Conservation (phyloP, 2,113 vertebrate species). For the Caracal caracal region DNA sequence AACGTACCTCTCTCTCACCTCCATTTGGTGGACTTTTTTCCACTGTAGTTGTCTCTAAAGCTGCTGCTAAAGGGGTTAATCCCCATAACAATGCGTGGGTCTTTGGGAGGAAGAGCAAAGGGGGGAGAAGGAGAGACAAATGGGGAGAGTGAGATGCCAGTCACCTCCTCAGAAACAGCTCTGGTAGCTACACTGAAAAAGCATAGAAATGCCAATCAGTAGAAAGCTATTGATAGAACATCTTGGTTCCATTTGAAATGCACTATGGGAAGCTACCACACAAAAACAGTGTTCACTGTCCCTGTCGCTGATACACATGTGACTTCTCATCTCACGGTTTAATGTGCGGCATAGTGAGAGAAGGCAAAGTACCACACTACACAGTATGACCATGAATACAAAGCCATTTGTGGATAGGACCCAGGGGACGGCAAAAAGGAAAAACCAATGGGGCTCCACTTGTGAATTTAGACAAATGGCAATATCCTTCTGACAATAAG, state of each 20-base stretch:
- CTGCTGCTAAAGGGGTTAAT: background rate
- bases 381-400: background rate
- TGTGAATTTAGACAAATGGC: background rate
- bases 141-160: background rate
- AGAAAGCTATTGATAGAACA: background rate
- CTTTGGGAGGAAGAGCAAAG: too few species aligned
- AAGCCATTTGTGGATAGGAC: background rate
- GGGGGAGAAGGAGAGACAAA: background rate
- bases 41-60: fast-evolving
- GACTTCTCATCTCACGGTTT: background rate
- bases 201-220: background rate
- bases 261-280: background rate
- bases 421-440: background rate
- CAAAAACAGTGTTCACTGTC: background rate
- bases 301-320: background rate
- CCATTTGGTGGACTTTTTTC: background rate
- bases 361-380: background rate
- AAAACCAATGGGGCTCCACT: too few species aligned
- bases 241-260: background rate
- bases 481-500: background rate
- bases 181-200: background rate
- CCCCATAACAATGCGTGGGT: background rate
- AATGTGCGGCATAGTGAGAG: background rate
- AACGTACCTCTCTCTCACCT: too few species aligned
- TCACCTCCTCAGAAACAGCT: background rate